Conservation (phyloP, 2,888 invertebrate species). For the Thera obeliscata region DNA sequence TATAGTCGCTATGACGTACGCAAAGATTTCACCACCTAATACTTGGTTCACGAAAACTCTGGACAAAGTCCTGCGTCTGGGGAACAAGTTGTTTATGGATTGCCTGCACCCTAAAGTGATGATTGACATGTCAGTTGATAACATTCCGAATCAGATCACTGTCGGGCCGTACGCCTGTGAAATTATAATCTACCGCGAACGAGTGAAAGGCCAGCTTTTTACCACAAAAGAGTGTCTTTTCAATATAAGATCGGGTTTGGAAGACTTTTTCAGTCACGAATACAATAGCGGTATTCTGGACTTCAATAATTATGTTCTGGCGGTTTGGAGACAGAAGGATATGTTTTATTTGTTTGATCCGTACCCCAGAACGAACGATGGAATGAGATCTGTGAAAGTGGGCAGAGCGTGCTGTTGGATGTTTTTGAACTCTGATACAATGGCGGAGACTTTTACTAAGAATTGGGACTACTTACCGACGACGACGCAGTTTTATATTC, state of each 20-base stretch:
- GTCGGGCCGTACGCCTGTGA: constrained; percentile 85
- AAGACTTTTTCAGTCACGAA: constrained; percentile 82
- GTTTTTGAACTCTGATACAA: constrained; percentile 84
- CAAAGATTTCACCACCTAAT: constrained; percentile 86
- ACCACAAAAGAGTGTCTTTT: constrained; percentile 81
- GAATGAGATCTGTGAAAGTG: constrained; percentile 77
- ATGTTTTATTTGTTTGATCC: constrained; percentile 88
- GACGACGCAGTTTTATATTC: constrained; percentile 82
- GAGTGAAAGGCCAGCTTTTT: constrained; percentile 75
- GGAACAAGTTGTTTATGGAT: constrained; percentile 84
- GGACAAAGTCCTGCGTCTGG: constrained; percentile 84
- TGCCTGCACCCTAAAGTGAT: constrained; percentile 76
- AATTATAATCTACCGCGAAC: constrained; percentile 83
- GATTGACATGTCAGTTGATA: constrained; percentile 79
- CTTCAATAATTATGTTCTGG: constrained; percentile 84
- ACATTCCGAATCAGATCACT: constrained; percentile 83
- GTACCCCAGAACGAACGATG: constrained; percentile 85
- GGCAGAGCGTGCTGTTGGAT: constrained; percentile 87
- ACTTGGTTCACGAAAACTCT: constrained; percentile 84
- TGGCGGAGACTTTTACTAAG: constrained; percentile 78
- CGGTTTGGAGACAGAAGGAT: constrained; percentile 86
- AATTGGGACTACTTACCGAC: constrained; percentile 80
- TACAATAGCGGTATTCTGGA: constrained; percentile 82
- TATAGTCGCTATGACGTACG: constrained; percentile 85
- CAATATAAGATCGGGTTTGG: constrained; percentile 75